Conservation (phyloP, 2,888 invertebrate genomes). For the Amiota communis region DNA sequence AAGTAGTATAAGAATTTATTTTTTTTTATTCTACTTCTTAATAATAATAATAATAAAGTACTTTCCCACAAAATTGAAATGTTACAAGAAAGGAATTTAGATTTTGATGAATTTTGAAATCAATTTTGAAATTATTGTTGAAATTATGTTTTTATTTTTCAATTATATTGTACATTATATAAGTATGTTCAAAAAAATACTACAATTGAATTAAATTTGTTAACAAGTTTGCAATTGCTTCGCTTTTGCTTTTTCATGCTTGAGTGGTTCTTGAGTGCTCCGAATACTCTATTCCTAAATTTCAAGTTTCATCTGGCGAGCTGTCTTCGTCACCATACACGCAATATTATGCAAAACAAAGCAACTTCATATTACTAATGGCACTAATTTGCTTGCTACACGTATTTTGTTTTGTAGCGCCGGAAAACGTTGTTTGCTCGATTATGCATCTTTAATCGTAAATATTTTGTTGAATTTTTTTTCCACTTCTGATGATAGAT, state of each 20-base stretch:
- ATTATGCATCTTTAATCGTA: constrained; percentile 15
- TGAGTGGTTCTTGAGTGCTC: constrained; percentile 1
- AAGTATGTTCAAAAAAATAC: neutral
- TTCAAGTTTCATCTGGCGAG: neutral
- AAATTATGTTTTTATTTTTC: neutral
- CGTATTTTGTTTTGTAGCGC: constrained; percentile 12
- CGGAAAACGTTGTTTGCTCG: constrained; percentile 11
- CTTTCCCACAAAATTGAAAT: neutral
- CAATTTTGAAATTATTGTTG: neutral
- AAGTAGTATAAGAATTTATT: no score
- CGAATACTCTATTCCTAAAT: constrained; percentile 2
- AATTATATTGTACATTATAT: neutral
- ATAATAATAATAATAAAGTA: neutral
- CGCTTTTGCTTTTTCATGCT: neutral
- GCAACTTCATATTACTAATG: neutral
- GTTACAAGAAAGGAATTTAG: neutral
- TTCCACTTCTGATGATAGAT: constrained; percentile 16
- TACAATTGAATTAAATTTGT: neutral
- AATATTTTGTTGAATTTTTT: constrained; percentile 17
- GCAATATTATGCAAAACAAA: constrained; percentile 21
- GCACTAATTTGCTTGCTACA: constrained; percentile 11
- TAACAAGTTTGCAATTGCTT: no score
- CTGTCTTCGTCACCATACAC: neutral
- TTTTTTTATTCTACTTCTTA: no score
- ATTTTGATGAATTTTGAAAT: no score